These are phyloP conservation scores for Drosophila rhopaloa DNA, from an alignment of 1,140 invertebrate genomes.

Conservation along the genomic window DNA sequence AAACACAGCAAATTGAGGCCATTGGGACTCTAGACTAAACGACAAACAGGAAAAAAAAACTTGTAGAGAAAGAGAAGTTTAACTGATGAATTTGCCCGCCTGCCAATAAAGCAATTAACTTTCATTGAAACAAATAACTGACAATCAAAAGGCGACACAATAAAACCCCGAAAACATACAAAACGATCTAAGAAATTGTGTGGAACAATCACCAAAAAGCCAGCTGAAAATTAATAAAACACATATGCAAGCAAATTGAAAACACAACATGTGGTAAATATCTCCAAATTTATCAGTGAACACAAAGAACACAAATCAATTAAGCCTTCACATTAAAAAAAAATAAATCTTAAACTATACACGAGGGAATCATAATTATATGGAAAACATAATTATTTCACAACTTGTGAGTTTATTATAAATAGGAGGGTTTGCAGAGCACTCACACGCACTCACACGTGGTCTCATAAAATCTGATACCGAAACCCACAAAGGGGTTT, in stretches of 20 bases:
- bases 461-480: constrained; percentile 50
- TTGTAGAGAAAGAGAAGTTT: constrained; percentile 1
- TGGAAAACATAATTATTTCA: not conserved
- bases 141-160: constrained; percentile 17
- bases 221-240: not conserved
- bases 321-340: constrained; percentile 6
- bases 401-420: constrained; percentile 24
- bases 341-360: not conserved
- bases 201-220: not conserved
- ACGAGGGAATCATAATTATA: not conserved
- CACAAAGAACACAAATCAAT: constrained; percentile 9
- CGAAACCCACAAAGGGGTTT: constrained; percentile 23
- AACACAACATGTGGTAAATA: constrained; percentile 6
- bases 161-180: not conserved
- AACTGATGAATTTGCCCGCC: not conserved
- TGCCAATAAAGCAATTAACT: constrained; percentile 40
- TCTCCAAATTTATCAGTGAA: not conserved
- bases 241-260: constrained; percentile 34
- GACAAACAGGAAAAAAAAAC: constrained; percentile 7
- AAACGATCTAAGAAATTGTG: not conserved
- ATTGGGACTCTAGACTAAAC: constrained; percentile 36
- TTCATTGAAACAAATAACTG: constrained; percentile 40
- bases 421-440: constrained; percentile 32
- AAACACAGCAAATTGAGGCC: constrained; percentile 28
- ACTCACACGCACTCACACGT: constrained; percentile 6